Base-by-base conservation (phyloP, 1,140 invertebrate species). In the Lepidurus couesii region DNA sequence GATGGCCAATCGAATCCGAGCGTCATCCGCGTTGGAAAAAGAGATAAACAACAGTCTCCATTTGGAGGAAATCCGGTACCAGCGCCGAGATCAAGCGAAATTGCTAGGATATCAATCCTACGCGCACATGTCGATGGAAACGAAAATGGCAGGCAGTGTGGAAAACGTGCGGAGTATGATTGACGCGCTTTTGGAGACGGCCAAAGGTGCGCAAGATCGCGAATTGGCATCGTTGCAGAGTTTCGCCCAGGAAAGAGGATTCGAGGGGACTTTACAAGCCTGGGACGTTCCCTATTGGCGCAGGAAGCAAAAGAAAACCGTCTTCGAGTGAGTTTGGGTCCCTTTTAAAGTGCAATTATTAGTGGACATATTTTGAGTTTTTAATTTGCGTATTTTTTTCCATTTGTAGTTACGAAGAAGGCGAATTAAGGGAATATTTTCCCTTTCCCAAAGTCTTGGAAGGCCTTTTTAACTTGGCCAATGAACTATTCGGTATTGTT, bases 231-330 rank as follows among this genome's bases (percentile, higher is more conserved):
- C 87, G 24, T 84, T 98, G 26, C 89, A 91, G 81, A 85, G 88
- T 73, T 98, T 95, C 88, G 94, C 95, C 3, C 83, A 83, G 43
- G 89, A 91, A 79, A 88, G 89, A 82, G 93, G 93, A 7, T 93
- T 93, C 81, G 85, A 90, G 34, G 87, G 87, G 13, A 85, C 87
- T 53, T 82, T 98, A 16, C 88, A 93, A 81, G 86, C 90, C 65
- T 98, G 93, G 90, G 96, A 98, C 85, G 87, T 98, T 76, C 88
- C 91, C 7, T 98, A 92, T 83, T 98, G 94, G 93, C 87, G 89
- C 79, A 89, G 91, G 82, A 91, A 92, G 83, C 85, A 89, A 9
- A 79, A 78, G 81, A 84, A 74, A 82, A 87, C 86, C 3, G 84
- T 91, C 13, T 93, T 88, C 81, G 87, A 89, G 89, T 90, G 44